Evolutionary conservation across 2,113 vertebrate genomes (phyloP), one percentile per base, ranked within the genome.

Genomic region (Castor canadensis): DNA sequence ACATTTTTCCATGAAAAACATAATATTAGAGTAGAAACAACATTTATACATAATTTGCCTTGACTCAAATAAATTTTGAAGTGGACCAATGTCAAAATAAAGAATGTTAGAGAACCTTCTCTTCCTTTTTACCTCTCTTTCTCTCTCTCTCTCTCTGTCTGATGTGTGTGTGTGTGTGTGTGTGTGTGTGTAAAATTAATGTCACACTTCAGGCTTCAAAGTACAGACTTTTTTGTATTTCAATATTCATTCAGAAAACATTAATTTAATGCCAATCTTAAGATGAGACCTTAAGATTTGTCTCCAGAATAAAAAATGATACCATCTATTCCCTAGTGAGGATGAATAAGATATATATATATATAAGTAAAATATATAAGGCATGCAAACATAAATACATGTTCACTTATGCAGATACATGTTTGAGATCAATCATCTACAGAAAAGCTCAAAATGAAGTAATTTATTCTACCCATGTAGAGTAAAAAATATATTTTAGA

Each of bases 271-370:
- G 9, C 9, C 64, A 87, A 28, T 19, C 19, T 92, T 76, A 79
- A 19, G 5, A 45, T 13, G 80, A 54, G 45, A 91, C 1, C 32
- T 81, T 93, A 83, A 84, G 11, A 26, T 66, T 84, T 93, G 9
- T 80, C 40, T 58, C 22, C 72, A 95, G 52, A 91, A 66, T 87
- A 94, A 92, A 93, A 91, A 56, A n/a, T 83, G 52, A 52, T 54
- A 40, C 22, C 16, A 76, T 5, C 67, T 9, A 12, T 82, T 79
- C 30, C 47, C 7, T 93, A 73, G 30, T 94, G 17, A 92, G 15
- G 60, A 9, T 67, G 16, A 93, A 35, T 64, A 86, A 89, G 40
- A 66, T 17, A 0, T 5, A 30, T 62, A 82, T 26, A 0, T 5
- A 30, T 62, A 82, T 26, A 77, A 91, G 52, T 67, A 84, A 71